Percentiles rank a stretch among this genome's conserved stretches.
phyloP scores from a whole-genome alignment of 1,140 invertebrate genomes.

The Caerostris darwini region DNA sequence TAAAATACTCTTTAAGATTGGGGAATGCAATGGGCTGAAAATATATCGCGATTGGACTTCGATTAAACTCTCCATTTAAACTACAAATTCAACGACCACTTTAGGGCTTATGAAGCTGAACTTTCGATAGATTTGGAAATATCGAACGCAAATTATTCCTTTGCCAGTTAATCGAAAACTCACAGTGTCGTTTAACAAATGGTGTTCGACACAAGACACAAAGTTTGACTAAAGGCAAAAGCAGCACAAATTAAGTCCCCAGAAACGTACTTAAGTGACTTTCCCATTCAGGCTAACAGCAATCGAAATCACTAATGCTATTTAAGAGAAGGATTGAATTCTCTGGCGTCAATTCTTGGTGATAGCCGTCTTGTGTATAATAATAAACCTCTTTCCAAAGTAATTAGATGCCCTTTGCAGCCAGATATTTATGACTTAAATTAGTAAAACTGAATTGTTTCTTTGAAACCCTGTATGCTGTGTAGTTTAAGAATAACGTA shows the following conservation, averaged over 20 bases:
- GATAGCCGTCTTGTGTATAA: background rate
- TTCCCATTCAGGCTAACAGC: background rate
- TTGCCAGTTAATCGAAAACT: background rate
- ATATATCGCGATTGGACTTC: background rate
- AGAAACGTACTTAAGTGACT: background rate
- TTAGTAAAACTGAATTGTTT: background rate
- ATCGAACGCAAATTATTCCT: background rate
- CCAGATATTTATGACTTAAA: background rate
- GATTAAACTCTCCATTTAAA: background rate
- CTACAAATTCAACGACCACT: background rate
- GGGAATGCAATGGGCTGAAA: background rate
- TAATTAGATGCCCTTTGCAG: background rate
- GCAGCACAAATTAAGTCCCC: background rate
- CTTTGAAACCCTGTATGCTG: no score
- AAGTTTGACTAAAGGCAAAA: background rate
- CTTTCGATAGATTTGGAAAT: background rate
- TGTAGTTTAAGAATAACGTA: no score
- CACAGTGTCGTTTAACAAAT: constrained; percentile 12
- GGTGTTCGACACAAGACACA: background rate
- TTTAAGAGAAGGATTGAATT: background rate
- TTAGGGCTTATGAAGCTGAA: background rate
- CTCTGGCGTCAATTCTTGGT: background rate
- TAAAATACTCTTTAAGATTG: background rate
- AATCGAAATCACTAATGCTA: background rate
- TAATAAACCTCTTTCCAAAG: background rate